Evolutionary conservation across 2,888 invertebrate species (phyloP).

Genomic region (Perizoma flavofasciatum): DNA sequence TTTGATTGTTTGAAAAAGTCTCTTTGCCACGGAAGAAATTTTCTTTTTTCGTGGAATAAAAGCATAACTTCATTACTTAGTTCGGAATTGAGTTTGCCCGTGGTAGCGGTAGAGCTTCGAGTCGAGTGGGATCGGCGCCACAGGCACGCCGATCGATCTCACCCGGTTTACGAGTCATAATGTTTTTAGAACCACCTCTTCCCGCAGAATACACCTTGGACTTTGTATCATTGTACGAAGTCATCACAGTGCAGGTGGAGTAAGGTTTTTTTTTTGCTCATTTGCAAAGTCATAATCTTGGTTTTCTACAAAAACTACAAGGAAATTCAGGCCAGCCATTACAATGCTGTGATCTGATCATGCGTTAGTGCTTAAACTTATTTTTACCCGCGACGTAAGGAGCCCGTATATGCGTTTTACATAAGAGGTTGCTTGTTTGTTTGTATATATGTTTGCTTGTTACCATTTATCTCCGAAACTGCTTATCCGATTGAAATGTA

Average conservation of each 20-base stretch:
- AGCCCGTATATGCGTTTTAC: too few species aligned
- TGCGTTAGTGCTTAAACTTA: too few species aligned
- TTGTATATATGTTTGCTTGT: too few species aligned
- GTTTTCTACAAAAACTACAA: too few species aligned
- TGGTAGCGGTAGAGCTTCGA: slow-evolving; percentile 33
- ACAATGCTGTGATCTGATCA: too few species aligned
- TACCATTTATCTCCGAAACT: too few species aligned
- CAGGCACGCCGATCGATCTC: slow-evolving; percentile 73
- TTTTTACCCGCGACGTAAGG: too few species aligned
- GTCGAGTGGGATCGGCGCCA: slow-evolving; percentile 55
- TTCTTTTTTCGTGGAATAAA: slow-evolving; percentile 17
- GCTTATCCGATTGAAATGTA: too few species aligned
- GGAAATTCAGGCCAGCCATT: too few species aligned
- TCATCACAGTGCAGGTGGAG: neutral
- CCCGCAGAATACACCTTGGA: slow-evolving; percentile 35
- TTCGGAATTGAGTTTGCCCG: slow-evolving; percentile 34
- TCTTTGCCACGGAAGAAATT: slow-evolving; percentile 7
- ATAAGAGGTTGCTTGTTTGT: too few species aligned
- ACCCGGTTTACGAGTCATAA: slow-evolving; percentile 68
- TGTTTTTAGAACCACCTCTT: slow-evolving; percentile 61
- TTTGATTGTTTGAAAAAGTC: neutral
- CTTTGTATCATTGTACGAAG: slow-evolving; percentile 27
- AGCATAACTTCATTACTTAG: slow-evolving; percentile 27
- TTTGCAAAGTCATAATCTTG: too few species aligned
- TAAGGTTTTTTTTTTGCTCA: neutral